Conservation (phyloP, 2,888 invertebrate genomes). For the Cephus spinipes region DNA sequence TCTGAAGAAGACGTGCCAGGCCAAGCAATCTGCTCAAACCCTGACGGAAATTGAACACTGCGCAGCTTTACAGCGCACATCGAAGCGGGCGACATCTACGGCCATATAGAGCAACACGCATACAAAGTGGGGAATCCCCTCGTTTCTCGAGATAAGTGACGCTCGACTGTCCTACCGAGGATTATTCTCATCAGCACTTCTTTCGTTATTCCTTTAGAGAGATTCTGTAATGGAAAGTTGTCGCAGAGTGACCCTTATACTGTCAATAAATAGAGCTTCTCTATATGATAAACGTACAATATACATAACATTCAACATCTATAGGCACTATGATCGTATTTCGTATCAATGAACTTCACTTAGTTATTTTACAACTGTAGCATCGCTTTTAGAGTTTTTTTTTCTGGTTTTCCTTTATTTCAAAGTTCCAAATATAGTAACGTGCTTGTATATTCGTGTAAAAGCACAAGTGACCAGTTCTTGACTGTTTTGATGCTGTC, state of each 20-base stretch:
- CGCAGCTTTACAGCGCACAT: too few relatives aligned
- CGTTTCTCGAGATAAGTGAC: too few relatives aligned
- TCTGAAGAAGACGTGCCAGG: too few relatives aligned
- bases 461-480: neutral
- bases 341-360: slow-evolving; percentile 8
- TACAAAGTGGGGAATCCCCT: too few relatives aligned
- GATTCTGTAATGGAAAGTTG: neutral
- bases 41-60: too few relatives aligned
- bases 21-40: too few relatives aligned
- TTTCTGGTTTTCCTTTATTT: neutral
- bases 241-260: neutral
- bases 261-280: slow-evolving; percentile 28
- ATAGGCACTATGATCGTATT: slow-evolving; percentile 38
- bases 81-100: too few relatives aligned
- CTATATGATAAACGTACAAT: slow-evolving; percentile 26
- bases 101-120: too few relatives aligned
- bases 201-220: neutral
- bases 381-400: neutral
- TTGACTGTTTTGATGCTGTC: neutral
- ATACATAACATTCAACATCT: slow-evolving; percentile 30
- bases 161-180: too few relatives aligned
- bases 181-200: too few relatives aligned
- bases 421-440: neutral
- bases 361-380: neutral
- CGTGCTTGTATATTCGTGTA: neutral